Conservation (phyloP, 2,888 invertebrate genomes). For the Aphidoletes aphidimyza region DNA sequence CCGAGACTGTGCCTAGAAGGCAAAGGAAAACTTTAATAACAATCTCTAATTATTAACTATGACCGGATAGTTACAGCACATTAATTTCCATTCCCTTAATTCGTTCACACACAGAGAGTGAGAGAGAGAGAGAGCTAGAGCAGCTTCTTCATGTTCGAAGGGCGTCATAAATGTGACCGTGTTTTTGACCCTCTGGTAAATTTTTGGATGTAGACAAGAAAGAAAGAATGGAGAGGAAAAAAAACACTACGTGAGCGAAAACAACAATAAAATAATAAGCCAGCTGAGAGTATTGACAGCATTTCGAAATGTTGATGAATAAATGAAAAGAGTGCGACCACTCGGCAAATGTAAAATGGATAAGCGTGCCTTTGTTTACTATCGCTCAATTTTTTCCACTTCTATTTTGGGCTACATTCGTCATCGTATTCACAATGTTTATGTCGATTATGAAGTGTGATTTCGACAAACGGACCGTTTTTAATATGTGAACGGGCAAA, state of each 20-base stretch:
- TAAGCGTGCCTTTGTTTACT: slow-evolving; percentile 46
- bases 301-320: not conserved
- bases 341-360: slow-evolving; percentile 12
- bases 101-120: not conserved
- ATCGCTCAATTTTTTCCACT: slow-evolving; percentile 37
- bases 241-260: not conserved
- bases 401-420: not conserved
- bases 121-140: too few relatives aligned
- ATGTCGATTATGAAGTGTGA: slow-evolving; percentile 11
- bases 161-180: not conserved
- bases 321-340: slow-evolving; percentile 33
- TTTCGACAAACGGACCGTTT: slow-evolving; percentile 42
- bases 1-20: not conserved
- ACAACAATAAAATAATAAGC: slow-evolving; percentile 46
- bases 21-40: slow-evolving; percentile 12
- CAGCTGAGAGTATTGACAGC: slow-evolving; percentile 48
- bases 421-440: not conserved
- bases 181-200: slow-evolving; percentile 41
- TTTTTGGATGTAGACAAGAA: not conserved
- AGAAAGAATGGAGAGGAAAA: too few relatives aligned
- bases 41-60: slow-evolving; percentile 46
- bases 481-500: not conserved
- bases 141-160: too few relatives aligned
- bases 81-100: slow-evolving; percentile 41
- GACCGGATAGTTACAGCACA: slow-evolving; percentile 51